Percentiles rank a stretch among this genome's conserved stretches.
Conservation (phyloP, 1,140 invertebrate genomes). For the Ptiloglossa arizonensis region DNA sequence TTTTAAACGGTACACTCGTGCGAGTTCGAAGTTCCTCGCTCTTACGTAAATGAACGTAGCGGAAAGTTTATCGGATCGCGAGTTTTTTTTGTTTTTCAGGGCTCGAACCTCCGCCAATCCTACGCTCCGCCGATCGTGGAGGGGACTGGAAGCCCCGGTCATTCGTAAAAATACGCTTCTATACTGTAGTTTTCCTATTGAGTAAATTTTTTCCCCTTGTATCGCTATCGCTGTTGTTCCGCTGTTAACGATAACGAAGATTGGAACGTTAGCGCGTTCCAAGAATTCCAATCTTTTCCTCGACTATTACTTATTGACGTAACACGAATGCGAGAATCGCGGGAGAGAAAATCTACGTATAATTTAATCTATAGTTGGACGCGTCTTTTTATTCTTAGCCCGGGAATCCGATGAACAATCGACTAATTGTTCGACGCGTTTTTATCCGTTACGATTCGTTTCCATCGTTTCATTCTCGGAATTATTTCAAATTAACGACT, state of each 20-base stretch:
- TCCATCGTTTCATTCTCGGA: too few species aligned
- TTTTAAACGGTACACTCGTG: slow-evolving; percentile 17
- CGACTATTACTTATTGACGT: slow-evolving; percentile 43
- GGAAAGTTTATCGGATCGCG: slow-evolving; percentile 25
- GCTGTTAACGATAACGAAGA: neutral
- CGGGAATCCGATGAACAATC: too few species aligned
- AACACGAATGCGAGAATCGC: neutral
- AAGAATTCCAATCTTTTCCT: neutral
- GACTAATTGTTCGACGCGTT: too few species aligned
- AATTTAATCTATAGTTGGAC: neutral
- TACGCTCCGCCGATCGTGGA: neutral
- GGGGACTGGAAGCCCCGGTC: neutral
- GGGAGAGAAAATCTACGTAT: neutral
- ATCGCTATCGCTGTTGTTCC: slow-evolving; percentile 5
- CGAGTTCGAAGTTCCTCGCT: neutral
- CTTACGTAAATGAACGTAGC: slow-evolving; percentile 34
- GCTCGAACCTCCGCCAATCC: neutral
- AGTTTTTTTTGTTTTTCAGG: slow-evolving; percentile 9
- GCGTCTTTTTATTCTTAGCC: too few species aligned
- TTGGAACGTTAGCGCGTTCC: neutral
- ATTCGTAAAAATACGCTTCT: neutral
- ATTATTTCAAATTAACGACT: too few species aligned
- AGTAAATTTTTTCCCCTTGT: neutral
- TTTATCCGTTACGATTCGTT: too few species aligned
- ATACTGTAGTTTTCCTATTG: neutral